Percentiles rank a stretch among this genome's conserved stretches.
phyloP scores from a whole-genome alignment of 2,113 vertebrate genomes.

The Fregata magnificens region DNA sequence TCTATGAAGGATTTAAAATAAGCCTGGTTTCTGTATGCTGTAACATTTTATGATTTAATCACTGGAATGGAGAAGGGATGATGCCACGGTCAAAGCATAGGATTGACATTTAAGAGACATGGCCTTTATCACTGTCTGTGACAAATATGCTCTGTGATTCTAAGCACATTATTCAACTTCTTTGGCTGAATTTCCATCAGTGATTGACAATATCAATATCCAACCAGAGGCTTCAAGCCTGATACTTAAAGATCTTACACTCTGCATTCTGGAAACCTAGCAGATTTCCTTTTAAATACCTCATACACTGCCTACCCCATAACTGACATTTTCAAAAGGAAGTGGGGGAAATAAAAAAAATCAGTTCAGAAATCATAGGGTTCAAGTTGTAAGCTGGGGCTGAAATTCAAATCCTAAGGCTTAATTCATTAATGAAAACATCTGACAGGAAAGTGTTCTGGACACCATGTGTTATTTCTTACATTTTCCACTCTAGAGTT shows the following conservation, averaged over 20 bases:
- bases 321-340: neutral
- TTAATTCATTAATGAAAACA: neutral
- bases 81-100: neutral
- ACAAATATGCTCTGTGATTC: neutral
- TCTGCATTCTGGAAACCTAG: neutral
- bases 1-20: neutral
- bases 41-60: neutral
- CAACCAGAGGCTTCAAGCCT: neutral
- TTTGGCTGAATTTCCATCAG: neutral
- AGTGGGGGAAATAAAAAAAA: neutral
- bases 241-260: neutral
- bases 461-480: neutral
- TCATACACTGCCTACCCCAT: fast-evolving
- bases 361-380: neutral
- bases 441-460: neutral
- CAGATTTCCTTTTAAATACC: neutral
- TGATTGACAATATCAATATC: neutral
- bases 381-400: neutral
- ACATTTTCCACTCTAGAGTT: neutral
- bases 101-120: neutral
- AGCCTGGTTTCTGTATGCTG: neutral
- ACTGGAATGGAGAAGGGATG: neutral
- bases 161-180: neutral
- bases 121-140: neutral
- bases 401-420: neutral